These are phyloP conservation scores for Cantharis nigra DNA, from an alignment of 2,888 invertebrate species.

Conservation along the genomic window DNA sequence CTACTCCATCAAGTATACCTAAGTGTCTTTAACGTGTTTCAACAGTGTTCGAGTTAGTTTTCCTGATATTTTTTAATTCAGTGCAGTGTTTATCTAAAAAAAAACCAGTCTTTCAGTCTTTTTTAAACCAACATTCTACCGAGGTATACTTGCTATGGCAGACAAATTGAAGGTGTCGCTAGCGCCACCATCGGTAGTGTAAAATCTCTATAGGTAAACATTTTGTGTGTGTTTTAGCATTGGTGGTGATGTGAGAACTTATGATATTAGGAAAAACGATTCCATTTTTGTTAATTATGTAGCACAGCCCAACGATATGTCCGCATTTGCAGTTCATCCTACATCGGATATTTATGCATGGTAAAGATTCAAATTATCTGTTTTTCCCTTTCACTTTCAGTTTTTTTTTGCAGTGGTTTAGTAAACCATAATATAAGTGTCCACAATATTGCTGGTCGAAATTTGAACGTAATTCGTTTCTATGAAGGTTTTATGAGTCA, in stretches of 20 bases:
- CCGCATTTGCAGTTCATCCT: slow-evolving; percentile 82
- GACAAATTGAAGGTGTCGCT: no score
- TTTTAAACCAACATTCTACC: no score
- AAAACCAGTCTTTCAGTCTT: no score
- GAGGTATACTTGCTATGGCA: no score
- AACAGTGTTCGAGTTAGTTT: no score
- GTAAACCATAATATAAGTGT: slow-evolving; percentile 79
- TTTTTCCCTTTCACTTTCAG: not conserved
- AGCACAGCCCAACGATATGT: slow-evolving; percentile 75
- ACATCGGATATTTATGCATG: slow-evolving; percentile 82
- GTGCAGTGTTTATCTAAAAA: no score
- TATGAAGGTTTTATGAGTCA: slow-evolving; percentile 92
- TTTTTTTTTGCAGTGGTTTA: slow-evolving; percentile 67
- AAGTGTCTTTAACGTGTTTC: no score
- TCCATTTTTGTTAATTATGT: slow-evolving; percentile 68
- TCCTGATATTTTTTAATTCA: no score
- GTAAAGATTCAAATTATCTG: slow-evolving; percentile 59
- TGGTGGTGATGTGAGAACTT: slow-evolving; percentile 76
- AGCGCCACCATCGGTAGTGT: no score
- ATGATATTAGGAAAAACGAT: slow-evolving; percentile 69
- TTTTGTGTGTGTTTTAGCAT: slow-evolving; percentile 55
- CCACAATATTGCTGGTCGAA: slow-evolving; percentile 72
- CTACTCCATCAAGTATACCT: no score
- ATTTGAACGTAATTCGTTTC: slow-evolving; percentile 80
- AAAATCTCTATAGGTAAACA: no score